These are phyloP conservation scores for Patella caerulea DNA, from an alignment of 2,888 invertebrate genomes.

Conservation along the genomic window DNA sequence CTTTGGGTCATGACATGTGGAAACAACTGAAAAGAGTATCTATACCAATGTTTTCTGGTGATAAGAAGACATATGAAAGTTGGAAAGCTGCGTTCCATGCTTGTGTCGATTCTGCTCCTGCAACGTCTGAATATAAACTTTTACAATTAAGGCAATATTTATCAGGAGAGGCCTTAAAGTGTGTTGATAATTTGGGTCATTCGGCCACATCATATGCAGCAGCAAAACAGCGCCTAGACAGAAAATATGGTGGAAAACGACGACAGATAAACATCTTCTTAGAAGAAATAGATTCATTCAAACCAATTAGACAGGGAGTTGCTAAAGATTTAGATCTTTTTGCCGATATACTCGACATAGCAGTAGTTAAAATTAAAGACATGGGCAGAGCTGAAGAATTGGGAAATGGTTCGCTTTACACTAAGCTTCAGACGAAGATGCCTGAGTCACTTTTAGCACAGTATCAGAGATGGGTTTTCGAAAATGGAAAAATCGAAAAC, in stretches of 20 bases:
- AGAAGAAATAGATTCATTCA: slow-evolving; percentile 28
- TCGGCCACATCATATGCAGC: slow-evolving; percentile 27
- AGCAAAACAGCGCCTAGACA: neutral
- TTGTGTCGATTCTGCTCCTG: slow-evolving; percentile 26
- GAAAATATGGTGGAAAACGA: slow-evolving; percentile 28
- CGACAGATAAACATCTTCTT: slow-evolving; percentile 21
- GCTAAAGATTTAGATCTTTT: slow-evolving; percentile 24
- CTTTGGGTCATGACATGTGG: too few relatives aligned
- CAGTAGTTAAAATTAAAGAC: slow-evolving; percentile 27
- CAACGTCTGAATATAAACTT: slow-evolving; percentile 29
- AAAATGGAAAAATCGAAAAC: too few relatives aligned
- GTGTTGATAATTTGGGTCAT: slow-evolving; percentile 25
- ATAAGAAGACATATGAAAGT: slow-evolving; percentile 26
- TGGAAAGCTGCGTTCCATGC: slow-evolving; percentile 32
- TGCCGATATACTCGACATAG: slow-evolving; percentile 25
- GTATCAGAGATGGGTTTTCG: too few relatives aligned
- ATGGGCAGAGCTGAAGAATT: slow-evolving; percentile 18
- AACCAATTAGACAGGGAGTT: slow-evolving; percentile 19
- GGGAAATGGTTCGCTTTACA: slow-evolving; percentile 19
- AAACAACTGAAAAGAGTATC: too few relatives aligned
- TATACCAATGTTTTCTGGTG: slow-evolving; percentile 6
- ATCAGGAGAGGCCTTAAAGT: slow-evolving; percentile 23
- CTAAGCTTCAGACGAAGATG: slow-evolving; percentile 23
- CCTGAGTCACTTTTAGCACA: neutral
- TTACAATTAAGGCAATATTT: slow-evolving; percentile 30